These are phyloP conservation scores for Drosophila pectinifera DNA, from an alignment of 1,140 invertebrate species.

Conservation along the genomic window DNA sequence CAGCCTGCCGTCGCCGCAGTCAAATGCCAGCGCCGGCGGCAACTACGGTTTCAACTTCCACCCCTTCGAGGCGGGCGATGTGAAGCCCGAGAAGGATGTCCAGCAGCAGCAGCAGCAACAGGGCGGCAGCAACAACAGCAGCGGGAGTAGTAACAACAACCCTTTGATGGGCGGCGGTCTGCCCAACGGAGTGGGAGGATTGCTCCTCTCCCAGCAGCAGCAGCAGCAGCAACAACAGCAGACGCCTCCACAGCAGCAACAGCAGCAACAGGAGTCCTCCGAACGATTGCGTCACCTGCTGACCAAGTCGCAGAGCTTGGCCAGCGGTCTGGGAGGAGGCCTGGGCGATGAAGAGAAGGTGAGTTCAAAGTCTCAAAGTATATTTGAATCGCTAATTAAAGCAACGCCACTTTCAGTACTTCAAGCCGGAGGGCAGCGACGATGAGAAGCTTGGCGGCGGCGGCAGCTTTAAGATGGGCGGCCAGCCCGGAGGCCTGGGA, in stretches of 20 bases:
- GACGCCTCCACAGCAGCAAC: constrained; percentile 21
- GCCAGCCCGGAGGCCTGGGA: constrained; percentile 40
- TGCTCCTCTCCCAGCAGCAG: constrained; percentile 54
- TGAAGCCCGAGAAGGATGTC: constrained; percentile 69
- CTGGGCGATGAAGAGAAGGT: constrained; percentile 85
- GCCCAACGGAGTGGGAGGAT: constrained; percentile 59
- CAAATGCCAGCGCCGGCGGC: constrained; percentile 85
- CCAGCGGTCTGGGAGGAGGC: constrained; percentile 57
- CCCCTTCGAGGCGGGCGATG: constrained; percentile 66
- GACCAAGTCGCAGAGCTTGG: constrained; percentile 85
- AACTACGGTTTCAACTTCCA: constrained; percentile 76
- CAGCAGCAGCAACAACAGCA: constrained; percentile 42
- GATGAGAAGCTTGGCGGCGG: constrained; percentile 88
- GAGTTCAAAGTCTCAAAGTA: neutral
- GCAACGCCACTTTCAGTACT: constrained; percentile 50
- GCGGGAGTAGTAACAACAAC: constrained; percentile 48
- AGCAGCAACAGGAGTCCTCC: constrained; percentile 84
- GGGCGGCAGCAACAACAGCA: constrained; percentile 70
- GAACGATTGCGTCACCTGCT: constrained; percentile 89
- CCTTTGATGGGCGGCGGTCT: constrained; percentile 38
- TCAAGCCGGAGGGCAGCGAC: constrained; percentile 88
- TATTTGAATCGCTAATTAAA: neutral
- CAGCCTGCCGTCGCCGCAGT: constrained; percentile 83
- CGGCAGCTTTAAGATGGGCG: constrained; percentile 65
- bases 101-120: constrained; percentile 58